Conservation (phyloP, 1,140 invertebrate genomes). For the Nasonia vitripennis region DNA sequence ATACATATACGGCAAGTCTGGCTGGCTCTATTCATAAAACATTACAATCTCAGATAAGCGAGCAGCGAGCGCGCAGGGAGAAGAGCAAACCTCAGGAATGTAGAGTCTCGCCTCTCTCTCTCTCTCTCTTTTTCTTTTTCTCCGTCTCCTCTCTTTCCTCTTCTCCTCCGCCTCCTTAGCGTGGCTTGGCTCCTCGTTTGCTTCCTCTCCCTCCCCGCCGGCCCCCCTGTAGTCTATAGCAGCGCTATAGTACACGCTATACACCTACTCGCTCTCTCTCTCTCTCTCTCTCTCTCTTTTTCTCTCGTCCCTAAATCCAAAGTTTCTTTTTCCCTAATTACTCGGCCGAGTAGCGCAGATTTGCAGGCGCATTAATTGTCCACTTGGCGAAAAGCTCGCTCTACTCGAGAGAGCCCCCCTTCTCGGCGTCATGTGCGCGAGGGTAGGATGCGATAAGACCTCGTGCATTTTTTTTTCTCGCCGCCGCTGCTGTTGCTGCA, state of each 20-base stretch:
- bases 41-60: background rate
- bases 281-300: too few relatives aligned
- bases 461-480: background rate
- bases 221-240: background rate
- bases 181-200: background rate
- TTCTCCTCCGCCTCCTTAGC: background rate
- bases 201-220: background rate
- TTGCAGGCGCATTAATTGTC: background rate
- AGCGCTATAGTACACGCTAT: background rate
- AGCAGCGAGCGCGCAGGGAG: background rate
- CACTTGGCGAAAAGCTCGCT: constrained; percentile 2
- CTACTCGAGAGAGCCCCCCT: background rate
- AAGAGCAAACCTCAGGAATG: constrained; percentile 61
- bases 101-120: constrained; percentile 50
- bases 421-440: background rate
- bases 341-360: background rate
- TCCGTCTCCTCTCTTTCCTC: background rate
- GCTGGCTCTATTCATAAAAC: too few relatives aligned
- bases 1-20: background rate
- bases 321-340: constrained; percentile 1
- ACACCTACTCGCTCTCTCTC: background rate
- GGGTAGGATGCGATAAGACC: constrained; percentile 5
- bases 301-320: constrained; percentile 4
- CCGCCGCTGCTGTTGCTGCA: background rate
- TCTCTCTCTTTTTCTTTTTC: background rate